Base-by-base conservation (phyloP, 2,888 invertebrate genomes). In the Hybos culiciformis region DNA sequence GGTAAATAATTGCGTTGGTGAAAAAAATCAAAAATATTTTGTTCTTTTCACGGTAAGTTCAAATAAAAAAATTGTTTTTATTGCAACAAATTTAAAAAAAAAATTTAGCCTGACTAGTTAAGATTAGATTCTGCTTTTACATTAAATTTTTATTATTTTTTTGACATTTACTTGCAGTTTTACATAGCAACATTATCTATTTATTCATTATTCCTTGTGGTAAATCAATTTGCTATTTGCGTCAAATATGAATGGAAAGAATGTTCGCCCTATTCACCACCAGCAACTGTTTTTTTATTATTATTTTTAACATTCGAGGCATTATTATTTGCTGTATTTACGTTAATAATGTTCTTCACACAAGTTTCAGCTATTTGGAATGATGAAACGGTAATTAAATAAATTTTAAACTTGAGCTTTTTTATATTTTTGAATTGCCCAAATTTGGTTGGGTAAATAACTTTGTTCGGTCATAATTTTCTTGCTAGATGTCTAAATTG, bases 1-100 rank as follows among this genome's bases (percentile, higher is more conserved):
- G n/a, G n/a, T n/a, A n/a, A 98, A 98, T 63, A 98, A 98, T 65
- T 98, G 98, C 67, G 94, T 98, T 3, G 98, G 98, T 17, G 97
- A 97, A 68, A 91, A 86, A 61, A 99, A 99, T 72, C 98, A 99
- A 72, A 98, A 98, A 69, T 98, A 86, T 70, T 98, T 98, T 72
- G 94, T 98, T 45, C 74, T 98, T 43, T 98, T 98, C 68, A 94
- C 93, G 49, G 93, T 93, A 68, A 77, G 80, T 74, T 46, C 20
- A 15, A 32, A 37, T 20, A 8, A 23, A 12, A 17, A 19, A 39
- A 12, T 15, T 23, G 19, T n/a, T 17, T 40, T 40, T 23, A 39
- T 23, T 12, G 18, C n/a, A 18, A n/a, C 14, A 5, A 26, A 24
- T 45, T 39, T n/a, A n/a, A n/a, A n/a, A n/a, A n/a, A n/a, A n/a